These are phyloP conservation scores for Macrobrachium rosenbergii DNA, from an alignment of 1,140 invertebrate species.

Conservation along the genomic window DNA sequence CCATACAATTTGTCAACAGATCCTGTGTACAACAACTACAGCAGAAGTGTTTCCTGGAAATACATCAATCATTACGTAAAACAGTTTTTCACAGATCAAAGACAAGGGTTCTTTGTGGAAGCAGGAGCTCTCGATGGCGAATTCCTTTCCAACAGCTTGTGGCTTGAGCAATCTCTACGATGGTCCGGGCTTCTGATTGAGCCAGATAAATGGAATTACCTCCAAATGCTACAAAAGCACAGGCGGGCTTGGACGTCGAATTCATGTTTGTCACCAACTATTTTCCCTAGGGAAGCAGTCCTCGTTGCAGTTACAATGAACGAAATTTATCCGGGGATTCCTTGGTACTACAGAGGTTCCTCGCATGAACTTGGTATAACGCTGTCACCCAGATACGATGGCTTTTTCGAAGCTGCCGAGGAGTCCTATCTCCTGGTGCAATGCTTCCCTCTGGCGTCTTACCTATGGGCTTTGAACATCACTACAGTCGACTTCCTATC, in stretches of 20 bases:
- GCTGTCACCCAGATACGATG: not conserved
- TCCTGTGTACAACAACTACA: too few species aligned
- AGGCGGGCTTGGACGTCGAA: slow-evolving; percentile 64
- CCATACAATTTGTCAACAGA: too few species aligned
- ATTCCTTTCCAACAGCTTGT: slow-evolving; percentile 76
- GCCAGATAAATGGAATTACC: slow-evolving; percentile 74
- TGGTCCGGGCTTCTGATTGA: slow-evolving; percentile 82
- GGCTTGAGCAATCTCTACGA: slow-evolving; percentile 77
- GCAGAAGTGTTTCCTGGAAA: too few species aligned
- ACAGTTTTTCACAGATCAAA: not conserved
- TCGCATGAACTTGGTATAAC: not conserved
- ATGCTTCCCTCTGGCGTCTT: slow-evolving; percentile 85
- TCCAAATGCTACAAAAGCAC: slow-evolving; percentile 60
- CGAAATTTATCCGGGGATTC: not conserved
- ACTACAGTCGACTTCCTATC: slow-evolving; percentile 80
- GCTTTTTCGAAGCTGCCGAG: not conserved
- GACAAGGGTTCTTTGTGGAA: slow-evolving; percentile 75
- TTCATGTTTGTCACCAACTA: slow-evolving; percentile 75
- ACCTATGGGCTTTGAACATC: slow-evolving; percentile 81
- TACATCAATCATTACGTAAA: too few species aligned
- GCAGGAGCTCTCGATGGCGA: slow-evolving; percentile 76
- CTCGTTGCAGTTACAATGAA: not conserved
- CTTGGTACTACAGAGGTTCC: slow-evolving; percentile 7
- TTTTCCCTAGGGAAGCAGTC: slow-evolving; percentile 67
- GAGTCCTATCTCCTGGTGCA: slow-evolving; percentile 72